Evolutionary conservation across 2,113 vertebrate species (phyloP).

Genomic region (Marmota flaviventris): DNA sequence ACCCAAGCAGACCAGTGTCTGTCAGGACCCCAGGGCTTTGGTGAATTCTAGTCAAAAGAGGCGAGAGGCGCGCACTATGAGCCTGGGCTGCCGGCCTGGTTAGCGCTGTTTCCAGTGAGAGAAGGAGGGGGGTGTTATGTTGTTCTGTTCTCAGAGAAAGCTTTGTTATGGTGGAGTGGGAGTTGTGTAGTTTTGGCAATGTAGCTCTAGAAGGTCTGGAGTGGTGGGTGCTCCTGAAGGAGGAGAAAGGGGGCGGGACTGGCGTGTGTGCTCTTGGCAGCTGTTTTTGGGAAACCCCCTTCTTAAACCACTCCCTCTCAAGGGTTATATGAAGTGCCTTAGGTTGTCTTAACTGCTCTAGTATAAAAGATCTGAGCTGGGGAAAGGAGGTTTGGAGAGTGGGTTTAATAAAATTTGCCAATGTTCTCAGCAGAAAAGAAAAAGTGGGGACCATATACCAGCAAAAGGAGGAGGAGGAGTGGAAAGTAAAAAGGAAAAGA

Average conservation of each 20-base stretch:
- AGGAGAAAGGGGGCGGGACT: not conserved
- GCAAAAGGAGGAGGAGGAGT: not conserved
- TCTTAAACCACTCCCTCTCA: not conserved
- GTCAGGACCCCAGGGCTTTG: no score
- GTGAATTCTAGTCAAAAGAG: not conserved
- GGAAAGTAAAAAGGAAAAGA: not conserved
- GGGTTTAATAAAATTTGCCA: not conserved
- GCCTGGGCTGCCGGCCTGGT: not conserved
- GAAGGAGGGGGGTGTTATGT: not conserved
- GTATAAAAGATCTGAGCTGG: not conserved
- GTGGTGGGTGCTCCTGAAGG: constrained; percentile 41
- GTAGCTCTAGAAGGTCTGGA: not conserved
- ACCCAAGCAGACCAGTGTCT: not conserved
- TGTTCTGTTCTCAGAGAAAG: constrained; percentile 50
- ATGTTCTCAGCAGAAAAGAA: not conserved
- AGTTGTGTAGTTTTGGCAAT: constrained; percentile 72
- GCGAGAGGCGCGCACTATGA: not conserved
- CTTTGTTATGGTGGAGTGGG: constrained; percentile 45
- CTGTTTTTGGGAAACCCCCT: not conserved
- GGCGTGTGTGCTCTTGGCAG: not conserved
- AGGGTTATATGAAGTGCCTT: not conserved
- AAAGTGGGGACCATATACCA: not conserved
- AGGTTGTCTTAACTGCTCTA: not conserved
- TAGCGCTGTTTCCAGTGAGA: not conserved
- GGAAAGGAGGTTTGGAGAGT: not conserved